phyloP scores from a whole-genome alignment of 2,888 invertebrate species.

The Masnerella sp. region DNA sequence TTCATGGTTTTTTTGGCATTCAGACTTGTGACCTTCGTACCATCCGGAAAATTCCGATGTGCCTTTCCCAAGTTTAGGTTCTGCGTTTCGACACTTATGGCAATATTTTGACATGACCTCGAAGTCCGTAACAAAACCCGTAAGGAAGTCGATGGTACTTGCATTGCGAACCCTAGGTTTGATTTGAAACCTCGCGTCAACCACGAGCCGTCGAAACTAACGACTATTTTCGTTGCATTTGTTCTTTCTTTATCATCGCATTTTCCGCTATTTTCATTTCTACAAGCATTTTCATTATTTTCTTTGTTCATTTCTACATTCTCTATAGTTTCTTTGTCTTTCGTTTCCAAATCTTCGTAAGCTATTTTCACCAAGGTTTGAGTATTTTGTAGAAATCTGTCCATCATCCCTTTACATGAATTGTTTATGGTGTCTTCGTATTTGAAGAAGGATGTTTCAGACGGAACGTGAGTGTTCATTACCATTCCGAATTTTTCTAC shows the following conservation, averaged over 20 bases:
- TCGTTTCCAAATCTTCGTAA: background rate
- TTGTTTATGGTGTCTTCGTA: slow-evolving; percentile 8
- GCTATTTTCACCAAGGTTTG: slow-evolving; percentile 4
- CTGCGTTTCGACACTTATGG: slow-evolving; percentile 3
- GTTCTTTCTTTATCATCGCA: background rate
- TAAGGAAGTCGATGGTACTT: slow-evolving; percentile 1
- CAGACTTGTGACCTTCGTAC: background rate
- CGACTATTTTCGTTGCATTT: background rate
- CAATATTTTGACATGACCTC: slow-evolving; percentile 17
- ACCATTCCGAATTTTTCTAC: slow-evolving; percentile 6
- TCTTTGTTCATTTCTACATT: slow-evolving; percentile 1
- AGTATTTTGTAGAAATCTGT: background rate
- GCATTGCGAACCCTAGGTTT: background rate
- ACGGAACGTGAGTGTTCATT: slow-evolving; percentile 5
- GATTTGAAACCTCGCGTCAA: slow-evolving; percentile 14
- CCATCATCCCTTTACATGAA: background rate
- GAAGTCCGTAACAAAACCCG: slow-evolving; percentile 7
- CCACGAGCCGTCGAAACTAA: slow-evolving; percentile 14
- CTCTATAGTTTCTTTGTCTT: slow-evolving; percentile 2
- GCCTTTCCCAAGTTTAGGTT: slow-evolving; percentile 1
- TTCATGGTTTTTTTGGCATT: slow-evolving; percentile 4
- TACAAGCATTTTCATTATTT: background rate
- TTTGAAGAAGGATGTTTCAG: slow-evolving; percentile 8
- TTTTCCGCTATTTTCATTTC: slow-evolving; percentile 1
- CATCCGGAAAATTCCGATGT: slow-evolving; percentile 5